Conservation (phyloP, 1,140 invertebrate species). For the Scaptodrosophila lebanonensis region DNA sequence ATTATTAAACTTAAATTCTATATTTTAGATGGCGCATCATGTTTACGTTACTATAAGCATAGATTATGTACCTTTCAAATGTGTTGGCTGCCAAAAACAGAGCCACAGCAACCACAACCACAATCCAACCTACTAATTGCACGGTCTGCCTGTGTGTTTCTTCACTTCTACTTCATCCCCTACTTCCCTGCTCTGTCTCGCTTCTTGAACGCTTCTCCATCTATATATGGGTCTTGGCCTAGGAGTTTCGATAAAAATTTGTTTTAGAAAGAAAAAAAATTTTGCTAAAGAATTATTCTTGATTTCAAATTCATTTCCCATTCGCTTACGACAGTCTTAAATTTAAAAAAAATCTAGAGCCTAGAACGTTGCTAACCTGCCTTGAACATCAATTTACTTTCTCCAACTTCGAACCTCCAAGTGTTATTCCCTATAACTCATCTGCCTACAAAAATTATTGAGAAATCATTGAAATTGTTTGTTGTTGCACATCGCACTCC, state of each 20-base stretch:
- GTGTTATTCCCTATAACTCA: slow-evolving; percentile 22
- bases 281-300: slow-evolving; percentile 39
- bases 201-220: not conserved
- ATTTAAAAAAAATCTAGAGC: slow-evolving; percentile 30
- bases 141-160: slow-evolving; percentile 53
- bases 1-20: slow-evolving; percentile 55
- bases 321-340: slow-evolving; percentile 37
- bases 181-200: not conserved
- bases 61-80: slow-evolving; percentile 21
- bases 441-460: slow-evolving; percentile 67
- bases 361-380: slow-evolving; percentile 28
- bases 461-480: slow-evolving; percentile 74
- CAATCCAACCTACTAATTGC: slow-evolving; percentile 68
- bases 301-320: slow-evolving; percentile 17
- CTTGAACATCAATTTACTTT: not conserved
- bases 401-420: slow-evolving; percentile 10
- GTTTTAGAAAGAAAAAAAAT: slow-evolving; percentile 18
- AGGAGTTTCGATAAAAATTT: slow-evolving; percentile 1
- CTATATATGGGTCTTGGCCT: slow-evolving; percentile 16
- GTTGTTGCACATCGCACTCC: not conserved
- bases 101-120: too few relatives aligned
- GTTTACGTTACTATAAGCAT: slow-evolving; percentile 51
- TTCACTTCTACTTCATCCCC: slow-evolving; percentile 2
- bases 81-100: too few relatives aligned
- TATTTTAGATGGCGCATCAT: slow-evolving; percentile 72